Base-by-base conservation (phyloP, 2,113 vertebrate genomes). In the Varanus salvator region DNA sequence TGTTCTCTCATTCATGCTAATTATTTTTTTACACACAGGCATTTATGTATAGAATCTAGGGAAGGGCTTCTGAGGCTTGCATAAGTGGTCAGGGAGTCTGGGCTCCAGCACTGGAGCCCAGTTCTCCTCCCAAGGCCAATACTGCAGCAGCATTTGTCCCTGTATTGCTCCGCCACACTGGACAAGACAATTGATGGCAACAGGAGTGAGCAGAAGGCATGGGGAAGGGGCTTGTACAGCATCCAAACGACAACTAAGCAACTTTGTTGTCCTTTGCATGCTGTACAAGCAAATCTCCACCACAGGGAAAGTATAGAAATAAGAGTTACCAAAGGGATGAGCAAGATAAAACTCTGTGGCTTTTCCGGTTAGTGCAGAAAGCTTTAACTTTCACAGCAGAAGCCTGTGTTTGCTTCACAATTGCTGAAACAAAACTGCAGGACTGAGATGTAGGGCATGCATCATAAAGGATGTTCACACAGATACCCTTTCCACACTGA, bases 1-100 rank as follows among this genome's bases (percentile, higher is more conserved):
- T 95, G 92, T 87, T 91, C 80, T 92, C 57, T 8, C 77, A 94
- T 94, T 92, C 85, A 80, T 87, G 90, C 92, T 90, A 31, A 83
- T 91, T 86, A 90, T 92, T 68, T 87, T 88, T 2, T 95, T 81
- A 90, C 3, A n/a, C 23, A 77, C 60, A 74, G 34, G 87, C 8
- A 44, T 17, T 48, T 38, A 66, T 1, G 23, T 6, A 57, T n/a
- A 80, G 78, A 80, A 23, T 57, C 15, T 80, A 48, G 7, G 50
- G 44, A 23, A 84, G 27, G 64, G 66, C 14, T 38, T 14, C 64
- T 71, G 50, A 50, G 48, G 3, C 12, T 50, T 31, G 19, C 68
- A 48, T 29, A 84, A 50, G 29, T 27, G 14, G 17, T 31, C 83
- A 84, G 8, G 6, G 50, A 31, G 25, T 38, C 15, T 7, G 50